phyloP scores from a whole-genome alignment of 2,888 invertebrate species.

The Apantesis nais region DNA sequence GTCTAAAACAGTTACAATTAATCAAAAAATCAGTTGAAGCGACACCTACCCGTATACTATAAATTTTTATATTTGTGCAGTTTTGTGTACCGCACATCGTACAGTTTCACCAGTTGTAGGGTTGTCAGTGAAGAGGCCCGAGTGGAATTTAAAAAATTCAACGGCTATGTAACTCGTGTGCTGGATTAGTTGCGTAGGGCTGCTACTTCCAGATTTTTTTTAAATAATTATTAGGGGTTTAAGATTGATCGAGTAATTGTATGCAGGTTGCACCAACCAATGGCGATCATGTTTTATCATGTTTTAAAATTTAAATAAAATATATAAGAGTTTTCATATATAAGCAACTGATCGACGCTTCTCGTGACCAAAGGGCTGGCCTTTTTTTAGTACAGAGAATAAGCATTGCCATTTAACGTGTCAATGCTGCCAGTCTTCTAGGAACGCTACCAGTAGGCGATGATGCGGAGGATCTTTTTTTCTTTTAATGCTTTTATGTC shows the following conservation, averaged over 20 bases:
- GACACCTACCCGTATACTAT: conserved; percentile 20
- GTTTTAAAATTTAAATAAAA: too few relatives aligned
- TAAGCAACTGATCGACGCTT: too few relatives aligned
- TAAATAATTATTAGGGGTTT: background rate
- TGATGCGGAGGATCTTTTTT: too few relatives aligned
- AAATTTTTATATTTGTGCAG: conserved; percentile 37
- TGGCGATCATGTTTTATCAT: too few relatives aligned
- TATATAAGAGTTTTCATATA: background rate
- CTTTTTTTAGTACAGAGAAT: too few relatives aligned
- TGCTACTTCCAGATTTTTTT: conserved; percentile 34
- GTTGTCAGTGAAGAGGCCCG: conserved; percentile 55
- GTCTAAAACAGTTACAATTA: background rate
- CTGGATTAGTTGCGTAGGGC: conserved; percentile 61
- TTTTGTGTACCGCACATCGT: conserved; percentile 21
- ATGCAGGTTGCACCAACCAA: too few relatives aligned
- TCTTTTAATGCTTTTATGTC: too few relatives aligned
- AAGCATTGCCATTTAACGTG: too few relatives aligned
- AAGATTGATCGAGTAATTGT: background rate
- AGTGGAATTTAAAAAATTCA: conserved; percentile 72
- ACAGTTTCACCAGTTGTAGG: conserved; percentile 33
- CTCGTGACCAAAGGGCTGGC: too few relatives aligned
- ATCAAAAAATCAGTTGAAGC: background rate
- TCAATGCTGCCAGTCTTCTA: too few relatives aligned
- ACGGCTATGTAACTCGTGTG: conserved; percentile 63
- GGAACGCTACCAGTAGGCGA: too few relatives aligned